These are phyloP conservation scores for Harpagoxenus sublaevis DNA, from an alignment of 2,888 invertebrate genomes.

Conservation along the genomic window DNA sequence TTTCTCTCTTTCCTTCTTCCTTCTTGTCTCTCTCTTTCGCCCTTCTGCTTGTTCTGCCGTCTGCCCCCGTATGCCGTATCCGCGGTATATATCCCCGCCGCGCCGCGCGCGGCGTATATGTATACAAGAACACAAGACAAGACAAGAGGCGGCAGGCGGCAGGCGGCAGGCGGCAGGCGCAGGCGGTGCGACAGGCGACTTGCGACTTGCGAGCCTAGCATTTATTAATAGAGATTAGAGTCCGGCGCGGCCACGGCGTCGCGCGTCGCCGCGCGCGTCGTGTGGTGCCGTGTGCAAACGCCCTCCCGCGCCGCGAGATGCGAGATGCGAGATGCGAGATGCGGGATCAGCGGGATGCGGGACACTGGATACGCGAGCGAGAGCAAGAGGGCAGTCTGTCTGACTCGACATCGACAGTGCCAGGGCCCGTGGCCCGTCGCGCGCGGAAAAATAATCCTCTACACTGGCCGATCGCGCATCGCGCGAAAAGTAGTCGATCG, in stretches of 20 bases:
- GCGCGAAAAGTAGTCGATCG: conserved; percentile 39
- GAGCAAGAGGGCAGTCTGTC: conserved; percentile 76
- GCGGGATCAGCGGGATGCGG: conserved; percentile 76
- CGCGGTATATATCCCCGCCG: no score
- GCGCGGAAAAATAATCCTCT: conserved; percentile 64
- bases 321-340: conserved; percentile 67
- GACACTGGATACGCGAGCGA: conserved; percentile 64
- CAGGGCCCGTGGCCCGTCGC: conserved; percentile 56
- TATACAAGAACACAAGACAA: no score
- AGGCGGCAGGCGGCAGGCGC: no score
- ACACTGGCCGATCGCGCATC: conserved; percentile 41
- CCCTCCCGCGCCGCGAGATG: conserved; percentile 84
- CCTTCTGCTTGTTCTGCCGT: conserved; percentile 76
- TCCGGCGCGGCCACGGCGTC: conserved; percentile 68
- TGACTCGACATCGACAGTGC: conserved; percentile 29
- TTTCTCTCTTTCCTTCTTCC: not conserved
- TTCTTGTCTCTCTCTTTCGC: not conserved
- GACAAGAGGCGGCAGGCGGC: no score
- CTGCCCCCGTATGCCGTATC: conserved; percentile 37
- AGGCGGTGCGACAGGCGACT: no score
- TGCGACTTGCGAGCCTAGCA: conserved; percentile 73
- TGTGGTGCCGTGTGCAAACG: conserved; percentile 85
- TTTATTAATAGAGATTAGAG: conserved; percentile 86
- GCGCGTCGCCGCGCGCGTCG: conserved; percentile 75
- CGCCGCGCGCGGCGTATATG: no score